phyloP scores from a whole-genome alignment of 2,888 invertebrate genomes.

The Pandemis corylana region DNA sequence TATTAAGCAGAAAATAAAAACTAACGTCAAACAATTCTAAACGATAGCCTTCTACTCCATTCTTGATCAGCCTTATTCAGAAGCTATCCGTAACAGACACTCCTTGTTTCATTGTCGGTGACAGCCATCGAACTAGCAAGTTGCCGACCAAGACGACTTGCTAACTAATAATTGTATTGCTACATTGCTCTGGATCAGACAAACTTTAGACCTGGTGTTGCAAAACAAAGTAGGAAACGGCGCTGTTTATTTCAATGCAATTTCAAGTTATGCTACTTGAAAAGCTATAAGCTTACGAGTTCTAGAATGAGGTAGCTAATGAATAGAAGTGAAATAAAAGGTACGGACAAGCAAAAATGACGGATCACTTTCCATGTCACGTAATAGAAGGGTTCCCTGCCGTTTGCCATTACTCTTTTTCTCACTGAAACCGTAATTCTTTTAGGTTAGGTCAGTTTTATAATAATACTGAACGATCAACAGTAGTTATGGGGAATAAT shows the following conservation, averaged over 20 bases:
- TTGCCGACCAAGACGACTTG: slow-evolving; percentile 20
- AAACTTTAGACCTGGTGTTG: slow-evolving; percentile 14
- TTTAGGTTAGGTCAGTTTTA: no score
- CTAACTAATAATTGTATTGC: slow-evolving; percentile 35
- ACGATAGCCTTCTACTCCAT: no score
- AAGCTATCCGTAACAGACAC: slow-evolving; percentile 11
- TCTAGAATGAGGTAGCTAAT: background rate
- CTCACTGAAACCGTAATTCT: no score
- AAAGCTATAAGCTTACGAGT: background rate
- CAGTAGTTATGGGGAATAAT: no score
- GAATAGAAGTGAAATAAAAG: background rate
- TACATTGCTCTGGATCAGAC: slow-evolving; percentile 10
- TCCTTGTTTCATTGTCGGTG: slow-evolving; percentile 11
- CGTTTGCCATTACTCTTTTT: no score
- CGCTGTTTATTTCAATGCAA: slow-evolving; percentile 19
- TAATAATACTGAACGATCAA: no score
- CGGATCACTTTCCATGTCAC: no score
- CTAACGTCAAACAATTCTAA: no score
- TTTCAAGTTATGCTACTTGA: slow-evolving; percentile 9
- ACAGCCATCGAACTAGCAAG: slow-evolving; percentile 14
- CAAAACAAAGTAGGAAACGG: slow-evolving; percentile 5
- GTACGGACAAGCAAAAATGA: no score
- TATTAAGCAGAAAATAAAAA: no score
- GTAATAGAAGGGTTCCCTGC: no score
- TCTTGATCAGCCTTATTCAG: background rate